Conservation (phyloP, 2,888 invertebrate genomes). For the Polietes domitor region DNA sequence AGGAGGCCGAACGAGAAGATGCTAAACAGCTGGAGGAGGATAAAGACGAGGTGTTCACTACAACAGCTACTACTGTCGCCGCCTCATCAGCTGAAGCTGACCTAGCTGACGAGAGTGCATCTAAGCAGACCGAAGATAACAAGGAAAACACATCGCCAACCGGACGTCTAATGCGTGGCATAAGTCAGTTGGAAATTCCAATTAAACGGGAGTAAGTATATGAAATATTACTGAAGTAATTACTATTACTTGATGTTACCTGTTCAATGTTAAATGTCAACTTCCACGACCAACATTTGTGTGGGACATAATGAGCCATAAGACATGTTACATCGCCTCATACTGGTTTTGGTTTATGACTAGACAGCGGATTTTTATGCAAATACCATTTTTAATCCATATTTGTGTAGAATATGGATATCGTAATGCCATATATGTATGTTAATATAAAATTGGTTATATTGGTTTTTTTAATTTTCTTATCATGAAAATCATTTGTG, state of each 20-base stretch:
- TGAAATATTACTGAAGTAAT: no score
- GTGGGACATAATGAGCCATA: background rate
- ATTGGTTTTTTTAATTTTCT: no score
- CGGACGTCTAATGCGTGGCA: slow-evolving; percentile 75
- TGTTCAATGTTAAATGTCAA: background rate
- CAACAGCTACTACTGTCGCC: slow-evolving; percentile 57
- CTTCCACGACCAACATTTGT: background rate
- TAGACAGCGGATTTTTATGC: no score
- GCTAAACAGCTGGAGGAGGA: slow-evolving; percentile 49
- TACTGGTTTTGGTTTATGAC: no score
- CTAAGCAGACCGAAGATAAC: slow-evolving; percentile 68
- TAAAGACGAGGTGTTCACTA: background rate
- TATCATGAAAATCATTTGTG: no score
- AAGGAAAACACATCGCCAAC: slow-evolving; percentile 78
- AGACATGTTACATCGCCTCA: no score
- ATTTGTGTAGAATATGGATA: no score
- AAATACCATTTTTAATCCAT: no score
- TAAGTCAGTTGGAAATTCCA: slow-evolving; percentile 78
- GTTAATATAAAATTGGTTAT: no score
- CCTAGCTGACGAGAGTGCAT: background rate
- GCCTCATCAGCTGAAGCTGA: slow-evolving; percentile 35
- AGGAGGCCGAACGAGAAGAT: slow-evolving; percentile 66
- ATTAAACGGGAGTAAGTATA: slow-evolving; percentile 78
- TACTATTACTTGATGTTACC: background rate
- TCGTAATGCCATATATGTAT: no score